Evolutionary conservation across 2,113 vertebrate species (phyloP).

Genomic region (Phalacrocorax aristotelis): DNA sequence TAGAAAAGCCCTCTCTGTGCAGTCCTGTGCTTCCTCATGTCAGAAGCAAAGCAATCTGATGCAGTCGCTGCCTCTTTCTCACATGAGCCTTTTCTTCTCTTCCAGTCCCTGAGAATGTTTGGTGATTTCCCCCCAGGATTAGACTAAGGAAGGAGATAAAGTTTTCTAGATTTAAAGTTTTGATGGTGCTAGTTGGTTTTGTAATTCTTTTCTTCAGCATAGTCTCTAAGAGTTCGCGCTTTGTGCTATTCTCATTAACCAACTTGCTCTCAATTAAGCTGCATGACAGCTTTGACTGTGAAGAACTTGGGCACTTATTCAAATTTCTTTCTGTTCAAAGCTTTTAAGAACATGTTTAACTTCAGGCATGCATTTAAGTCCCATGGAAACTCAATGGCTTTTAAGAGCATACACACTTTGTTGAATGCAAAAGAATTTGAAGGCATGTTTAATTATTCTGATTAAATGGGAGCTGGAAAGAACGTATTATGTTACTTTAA

Average conservation of each 20-base stretch:
- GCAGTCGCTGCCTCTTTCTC: not conserved
- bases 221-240: rapidly evolving
- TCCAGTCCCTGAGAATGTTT: not conserved
- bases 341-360: not conserved
- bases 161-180: not conserved
- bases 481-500: not conserved
- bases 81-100: not conserved
- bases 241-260: not conserved
- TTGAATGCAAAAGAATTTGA: not conserved
- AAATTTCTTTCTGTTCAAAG: not conserved
- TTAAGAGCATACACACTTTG: not conserved
- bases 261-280: not conserved
- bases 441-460: not conserved
- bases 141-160: not conserved
- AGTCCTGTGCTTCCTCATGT: not conserved
- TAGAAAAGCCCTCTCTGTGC: not conserved
- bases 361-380: not conserved
- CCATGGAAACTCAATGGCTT: not conserved
- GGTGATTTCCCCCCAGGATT: not conserved
- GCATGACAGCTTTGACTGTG: not conserved
- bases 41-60: not conserved
- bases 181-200: not conserved
- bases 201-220: not conserved
- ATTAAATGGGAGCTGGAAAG: not conserved
- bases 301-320: not conserved